Base-by-base conservation (phyloP, 1,140 invertebrate genomes). In the Hormaphis cornu region DNA sequence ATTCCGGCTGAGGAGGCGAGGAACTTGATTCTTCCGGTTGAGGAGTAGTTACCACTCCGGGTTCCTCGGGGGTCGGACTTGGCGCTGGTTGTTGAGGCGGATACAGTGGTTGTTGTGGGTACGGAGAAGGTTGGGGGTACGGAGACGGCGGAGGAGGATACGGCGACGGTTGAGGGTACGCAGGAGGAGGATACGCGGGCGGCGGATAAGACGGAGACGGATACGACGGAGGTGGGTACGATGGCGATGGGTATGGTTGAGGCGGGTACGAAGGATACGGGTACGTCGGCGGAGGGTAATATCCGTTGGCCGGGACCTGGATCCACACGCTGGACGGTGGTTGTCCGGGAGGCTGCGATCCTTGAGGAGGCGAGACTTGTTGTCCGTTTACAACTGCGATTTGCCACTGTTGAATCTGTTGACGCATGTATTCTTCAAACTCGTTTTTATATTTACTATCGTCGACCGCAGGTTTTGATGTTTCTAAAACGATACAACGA, bases 21-120 rank as follows among this genome's bases (percentile, higher is more conserved):
- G 53, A 24, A 28, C 14, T 20, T 40, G 33, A 54, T 12, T 33
- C 28, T 14, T 48, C 50, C 24, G 72, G 69, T 66, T 71, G 53
- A 33, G 71, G 58, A 20, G 70, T 69, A 14, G 50, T 54, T 46
- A 56, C 28, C 8, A 44, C 18, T 50, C 35, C 44, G 7, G 44
- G 71, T 42, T 66, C 79, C 78, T 30, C 76, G 75, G n/a, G 46
- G 72, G 22, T 78, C 79, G 74, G 80, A 73, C 4, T n/a, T 12
- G 35, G 46, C 16, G 18, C 73, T 74, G 46, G 80, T 78, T 37
- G 76, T 74, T n/a, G n/a, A n/a, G 16, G 78, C 77, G 70, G 79
- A 77, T 52, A 73, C 76, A 52, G 74, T 12, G 58, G 70, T 22
- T 37, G 72, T 69, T 73, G 73, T 14, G 70, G 69, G 26, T 71